A percentile compares a stretch with the other conserved stretches of the same genome.
These are phyloP conservation scores for Mastomys natalensis DNA, from an alignment of 2,113 vertebrate species.

Conservation along the genomic window DNA sequence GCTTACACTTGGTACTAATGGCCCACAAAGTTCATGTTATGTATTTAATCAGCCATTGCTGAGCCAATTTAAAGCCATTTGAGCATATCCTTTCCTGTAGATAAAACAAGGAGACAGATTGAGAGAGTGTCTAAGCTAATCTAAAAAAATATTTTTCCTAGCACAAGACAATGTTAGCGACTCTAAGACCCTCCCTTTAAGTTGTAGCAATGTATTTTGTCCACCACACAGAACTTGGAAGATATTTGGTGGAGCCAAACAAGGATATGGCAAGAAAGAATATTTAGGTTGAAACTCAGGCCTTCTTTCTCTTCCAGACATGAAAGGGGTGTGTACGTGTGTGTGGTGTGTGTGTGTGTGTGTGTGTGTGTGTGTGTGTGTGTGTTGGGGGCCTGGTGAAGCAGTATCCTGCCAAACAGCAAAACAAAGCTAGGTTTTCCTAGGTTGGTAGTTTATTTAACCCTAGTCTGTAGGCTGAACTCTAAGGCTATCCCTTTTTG, in stretches of 20 bases:
- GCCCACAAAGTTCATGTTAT: conserved; percentile 40
- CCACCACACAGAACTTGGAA: background rate
- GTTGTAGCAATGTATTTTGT: conserved; percentile 14
- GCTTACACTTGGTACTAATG: conserved; percentile 16
- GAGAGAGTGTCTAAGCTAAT: conserved; percentile 50
- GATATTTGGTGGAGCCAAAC: background rate
- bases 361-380: too few species aligned
- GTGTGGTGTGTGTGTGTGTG: too few species aligned
- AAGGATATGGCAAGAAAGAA: conserved; percentile 24
- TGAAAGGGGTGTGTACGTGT: background rate
- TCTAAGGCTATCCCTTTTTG: background rate
- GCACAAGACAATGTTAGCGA: conserved; percentile 5
- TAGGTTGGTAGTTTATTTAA: background rate
- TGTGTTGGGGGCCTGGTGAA: background rate
- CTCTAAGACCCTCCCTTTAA: background rate
- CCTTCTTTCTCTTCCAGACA: background rate
- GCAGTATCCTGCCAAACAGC: background rate
- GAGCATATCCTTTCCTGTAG: conserved; percentile 34
- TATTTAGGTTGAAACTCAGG: conserved; percentile 31
- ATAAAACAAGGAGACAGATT: conserved; percentile 52
- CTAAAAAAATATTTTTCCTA: conserved; percentile 35
- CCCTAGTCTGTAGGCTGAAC: background rate
- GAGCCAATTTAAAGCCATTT: conserved; percentile 58
- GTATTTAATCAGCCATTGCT: conserved; percentile 42
- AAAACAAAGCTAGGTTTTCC: background rate